These are phyloP conservation scores for Ianthella basta DNA, from an alignment of 37 sponge, comb jelly and placozoan genomes.

Conservation along the genomic window DNA sequence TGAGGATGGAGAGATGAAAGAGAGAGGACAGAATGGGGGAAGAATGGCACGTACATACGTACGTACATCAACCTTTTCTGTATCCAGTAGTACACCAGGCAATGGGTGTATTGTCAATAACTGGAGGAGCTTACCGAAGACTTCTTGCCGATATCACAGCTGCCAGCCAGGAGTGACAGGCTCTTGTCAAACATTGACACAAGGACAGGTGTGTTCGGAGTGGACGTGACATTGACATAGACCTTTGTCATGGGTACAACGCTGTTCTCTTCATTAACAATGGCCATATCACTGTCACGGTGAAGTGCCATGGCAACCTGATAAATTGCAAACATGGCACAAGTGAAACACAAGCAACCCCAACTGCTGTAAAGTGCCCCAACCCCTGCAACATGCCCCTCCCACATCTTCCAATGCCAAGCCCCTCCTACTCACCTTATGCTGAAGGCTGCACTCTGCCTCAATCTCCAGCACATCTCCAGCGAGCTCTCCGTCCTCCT, in stretches of 20 bases:
- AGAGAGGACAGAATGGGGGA: too few relatives aligned
- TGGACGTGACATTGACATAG: constrained; percentile 25
- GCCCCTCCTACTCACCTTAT: neutral
- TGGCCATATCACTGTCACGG: neutral
- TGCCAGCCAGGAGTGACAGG: constrained; percentile 55
- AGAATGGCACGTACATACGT: too few relatives aligned
- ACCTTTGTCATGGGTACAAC: constrained; percentile 34
- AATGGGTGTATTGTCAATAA: too few relatives aligned
- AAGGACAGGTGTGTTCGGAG: constrained; percentile 52
- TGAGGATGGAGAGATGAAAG: too few relatives aligned
- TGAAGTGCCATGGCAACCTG: constrained; percentile 39
- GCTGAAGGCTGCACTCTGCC: neutral
- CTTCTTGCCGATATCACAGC: constrained; percentile 36
- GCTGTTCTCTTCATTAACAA: neutral
- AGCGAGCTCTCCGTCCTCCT: constrained; percentile 64
- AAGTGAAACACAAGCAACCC: too few relatives aligned
- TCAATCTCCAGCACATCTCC: constrained; percentile 56
- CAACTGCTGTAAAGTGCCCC: too few relatives aligned
- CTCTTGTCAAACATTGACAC: constrained; percentile 61
- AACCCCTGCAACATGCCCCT: too few relatives aligned
- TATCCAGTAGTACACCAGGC: too few relatives aligned
- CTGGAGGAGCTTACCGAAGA: neutral
- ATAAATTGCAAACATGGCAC: neutral
- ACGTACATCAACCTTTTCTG: too few relatives aligned
- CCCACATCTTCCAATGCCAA: neutral